Evolutionary conservation across 2,797 vertebrate genomes (phyloP).

Genomic region (Schizopygopsis pylzovi): DNA sequence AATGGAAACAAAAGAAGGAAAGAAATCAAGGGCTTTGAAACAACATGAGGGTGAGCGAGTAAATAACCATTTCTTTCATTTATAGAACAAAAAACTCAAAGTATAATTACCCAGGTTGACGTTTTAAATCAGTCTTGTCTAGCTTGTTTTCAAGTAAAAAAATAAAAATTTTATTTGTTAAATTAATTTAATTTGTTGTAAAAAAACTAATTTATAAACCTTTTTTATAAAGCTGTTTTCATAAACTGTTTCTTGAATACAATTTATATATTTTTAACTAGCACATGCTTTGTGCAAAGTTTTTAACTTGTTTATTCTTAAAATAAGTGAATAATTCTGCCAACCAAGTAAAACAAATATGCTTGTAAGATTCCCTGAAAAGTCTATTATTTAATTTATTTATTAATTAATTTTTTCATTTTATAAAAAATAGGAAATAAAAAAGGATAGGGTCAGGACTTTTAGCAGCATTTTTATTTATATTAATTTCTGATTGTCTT

Average conservation of each 20-base stretch:
- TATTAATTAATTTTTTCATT: neutral
- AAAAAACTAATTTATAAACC: no score
- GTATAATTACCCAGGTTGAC: neutral
- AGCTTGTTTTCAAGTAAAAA: neutral
- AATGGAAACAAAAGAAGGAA: neutral
- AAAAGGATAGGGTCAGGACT: neutral
- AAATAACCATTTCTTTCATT: neutral
- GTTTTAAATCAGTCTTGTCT: neutral
- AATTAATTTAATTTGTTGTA: neutral
- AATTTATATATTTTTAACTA: neutral
- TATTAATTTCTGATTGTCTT: neutral
- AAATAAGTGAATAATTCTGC: neutral
- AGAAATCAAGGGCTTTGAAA: neutral
- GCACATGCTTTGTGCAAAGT: neutral
- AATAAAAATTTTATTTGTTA: neutral
- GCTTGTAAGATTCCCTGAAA: neutral
- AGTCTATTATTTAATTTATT: neutral
- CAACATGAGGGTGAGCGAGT: neutral
- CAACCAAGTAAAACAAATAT: neutral
- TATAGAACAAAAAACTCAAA: neutral
- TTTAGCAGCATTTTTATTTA: neutral
- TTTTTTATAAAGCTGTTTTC: neutral
- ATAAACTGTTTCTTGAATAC: neutral
- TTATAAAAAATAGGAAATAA: neutral
- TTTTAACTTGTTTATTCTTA: neutral